Evolutionary conservation across 2,888 invertebrate species (phyloP), one percentile per base, ranked within the genome.

Genomic region (Opisthograptis luteolata): DNA sequence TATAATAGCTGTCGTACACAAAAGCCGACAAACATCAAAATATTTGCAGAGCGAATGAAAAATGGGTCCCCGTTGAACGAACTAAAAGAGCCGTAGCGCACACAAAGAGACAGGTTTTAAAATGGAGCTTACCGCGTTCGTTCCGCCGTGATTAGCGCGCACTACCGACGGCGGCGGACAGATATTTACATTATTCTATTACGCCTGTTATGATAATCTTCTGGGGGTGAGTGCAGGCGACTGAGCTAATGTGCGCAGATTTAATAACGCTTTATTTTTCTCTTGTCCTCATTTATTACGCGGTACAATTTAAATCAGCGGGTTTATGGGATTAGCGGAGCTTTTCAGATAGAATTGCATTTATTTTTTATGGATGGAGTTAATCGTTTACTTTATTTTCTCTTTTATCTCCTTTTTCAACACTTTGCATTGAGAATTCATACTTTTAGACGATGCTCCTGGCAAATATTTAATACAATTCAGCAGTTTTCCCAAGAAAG

Each of bases 121-220:
- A 82, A 73, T 66, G 75, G 70, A 73, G 84, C 78, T 82, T 81
- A 80, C 77, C 72, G 75, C 70, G 73, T 77, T 77, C 74, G 74
- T 75, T 72, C 59, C 66, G 70, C 70, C 68, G 66, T 79, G 85
- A 87, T 87, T 85, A 86, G 80, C 78, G 73, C 81, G 70, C 70
- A 81, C 86, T 81, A 84, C 76, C 69, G 68, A 66, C 62, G 31
- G 12, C 63, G 70, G 73, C 71, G 66, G 75, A 76, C 75, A 64
- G 60, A 71, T 81, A 81, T 87, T 84, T 84, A 79, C 79, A 82
- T 85, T 84, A 85, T 84, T 83, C 82, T 85, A 86, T 87, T 84
- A 85, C 75, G 82, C 76, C 70, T 80, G 77, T 81, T 81, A 81
- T 76, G 78, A 80, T 86, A 84, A 88, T 89, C 85, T 83, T 73